These are phyloP conservation scores for Pitta sordida DNA, from an alignment of 2,113 vertebrate genomes.

Conservation along the genomic window DNA sequence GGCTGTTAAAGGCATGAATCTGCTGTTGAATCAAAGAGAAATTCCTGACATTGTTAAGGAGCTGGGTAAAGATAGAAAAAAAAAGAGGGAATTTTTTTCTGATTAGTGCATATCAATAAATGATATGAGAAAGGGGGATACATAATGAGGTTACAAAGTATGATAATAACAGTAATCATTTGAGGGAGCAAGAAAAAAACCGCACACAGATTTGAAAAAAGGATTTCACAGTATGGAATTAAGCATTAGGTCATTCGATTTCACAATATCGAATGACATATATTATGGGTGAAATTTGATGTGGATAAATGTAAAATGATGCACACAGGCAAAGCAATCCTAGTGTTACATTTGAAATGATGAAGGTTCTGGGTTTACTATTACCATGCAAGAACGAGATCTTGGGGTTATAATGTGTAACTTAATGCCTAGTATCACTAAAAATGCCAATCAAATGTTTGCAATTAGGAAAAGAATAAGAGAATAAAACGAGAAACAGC, in stretches of 20 bases:
- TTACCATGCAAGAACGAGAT: background rate
- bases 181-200: background rate
- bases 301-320: background rate
- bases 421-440: background rate
- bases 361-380: background rate
- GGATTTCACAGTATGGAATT: background rate
- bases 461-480: background rate
- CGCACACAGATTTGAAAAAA: background rate
- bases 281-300: background rate
- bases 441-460: background rate
- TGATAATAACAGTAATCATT: background rate
- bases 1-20: background rate
- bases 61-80: background rate
- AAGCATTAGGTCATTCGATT: background rate
- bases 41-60: background rate
- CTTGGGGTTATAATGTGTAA: background rate
- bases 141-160: background rate
- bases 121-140: background rate
- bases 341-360: background rate
- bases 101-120: background rate
- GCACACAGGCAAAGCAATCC: background rate
- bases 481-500: background rate
- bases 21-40: background rate
- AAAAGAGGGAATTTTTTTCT: background rate
- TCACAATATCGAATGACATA: background rate